These are phyloP conservation scores for Heteromormyrus szaboi DNA, from an alignment of 2,797 vertebrate species.

Conservation along the genomic window DNA sequence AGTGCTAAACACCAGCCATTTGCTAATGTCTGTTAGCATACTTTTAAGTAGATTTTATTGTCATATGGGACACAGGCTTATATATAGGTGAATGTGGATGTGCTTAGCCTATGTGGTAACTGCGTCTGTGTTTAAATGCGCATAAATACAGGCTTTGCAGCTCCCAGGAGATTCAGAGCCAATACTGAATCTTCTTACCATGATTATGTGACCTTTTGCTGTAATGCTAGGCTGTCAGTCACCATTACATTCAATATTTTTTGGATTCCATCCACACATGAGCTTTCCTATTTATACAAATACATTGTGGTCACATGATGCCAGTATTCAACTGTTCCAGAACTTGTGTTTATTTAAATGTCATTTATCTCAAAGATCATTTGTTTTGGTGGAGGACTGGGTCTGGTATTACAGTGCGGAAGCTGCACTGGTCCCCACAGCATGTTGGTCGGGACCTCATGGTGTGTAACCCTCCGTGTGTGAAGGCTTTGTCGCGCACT, in stretches of 20 bases:
- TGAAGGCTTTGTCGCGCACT: background rate
- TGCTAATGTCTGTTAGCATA: background rate
- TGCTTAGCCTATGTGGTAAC: background rate
- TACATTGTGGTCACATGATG: background rate
- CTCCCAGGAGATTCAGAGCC: background rate
- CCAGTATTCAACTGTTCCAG: background rate
- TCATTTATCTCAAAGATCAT: background rate
- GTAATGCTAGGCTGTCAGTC: background rate
- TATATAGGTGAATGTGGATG: slow-evolving; percentile 1
- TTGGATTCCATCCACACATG: background rate
- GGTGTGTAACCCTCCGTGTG: background rate
- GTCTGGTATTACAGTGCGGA: background rate
- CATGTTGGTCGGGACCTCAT: background rate
- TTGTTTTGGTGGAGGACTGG: background rate
- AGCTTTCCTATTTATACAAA: background rate
- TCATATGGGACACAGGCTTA: background rate
- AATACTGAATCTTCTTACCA: background rate
- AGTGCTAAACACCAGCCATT: background rate
- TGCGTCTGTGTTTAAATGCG: background rate
- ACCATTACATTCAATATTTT: background rate
- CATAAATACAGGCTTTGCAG: background rate
- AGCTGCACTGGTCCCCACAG: background rate
- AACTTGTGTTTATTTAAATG: background rate
- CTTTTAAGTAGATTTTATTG: background rate
- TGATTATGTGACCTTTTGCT: background rate